These are phyloP conservation scores for Microplitis deprimator DNA, from an alignment of 2,888 invertebrate species.

Conservation along the genomic window DNA sequence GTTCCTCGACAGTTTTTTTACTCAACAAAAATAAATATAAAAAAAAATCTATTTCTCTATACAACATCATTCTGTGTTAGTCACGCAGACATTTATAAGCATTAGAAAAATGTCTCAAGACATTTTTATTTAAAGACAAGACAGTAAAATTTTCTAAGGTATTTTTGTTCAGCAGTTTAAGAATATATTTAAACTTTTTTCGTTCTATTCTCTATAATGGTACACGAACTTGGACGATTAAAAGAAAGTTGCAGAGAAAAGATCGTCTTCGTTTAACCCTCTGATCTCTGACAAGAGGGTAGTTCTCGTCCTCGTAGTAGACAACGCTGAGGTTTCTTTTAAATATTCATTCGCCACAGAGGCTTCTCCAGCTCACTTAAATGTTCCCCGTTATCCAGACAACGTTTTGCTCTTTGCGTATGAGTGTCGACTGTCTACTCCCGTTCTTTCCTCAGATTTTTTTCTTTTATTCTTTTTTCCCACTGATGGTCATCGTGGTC, in stretches of 20 bases:
- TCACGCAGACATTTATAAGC: constrained; percentile 44
- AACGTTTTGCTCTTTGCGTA: constrained; percentile 57
- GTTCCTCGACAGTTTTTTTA: background rate
- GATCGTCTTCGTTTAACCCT: constrained; percentile 39
- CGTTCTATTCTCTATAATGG: constrained; percentile 30
- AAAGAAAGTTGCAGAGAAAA: constrained; percentile 41
- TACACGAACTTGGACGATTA: constrained; percentile 54
- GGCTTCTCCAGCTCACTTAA: constrained; percentile 55
- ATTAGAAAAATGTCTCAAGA: constrained; percentile 41
- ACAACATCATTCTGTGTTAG: constrained; percentile 18
- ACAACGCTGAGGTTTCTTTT: constrained; percentile 58
- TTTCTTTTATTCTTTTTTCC: constrained; percentile 21
- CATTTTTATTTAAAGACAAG: background rate
- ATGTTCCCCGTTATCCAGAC: constrained; percentile 58
- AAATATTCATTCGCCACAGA: constrained; percentile 64
- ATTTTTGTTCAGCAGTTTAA: constrained; percentile 33
- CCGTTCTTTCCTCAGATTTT: constrained; percentile 23
- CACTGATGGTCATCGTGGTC: constrained; percentile 30
- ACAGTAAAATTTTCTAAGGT: background rate
- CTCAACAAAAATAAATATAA: background rate
- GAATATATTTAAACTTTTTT: constrained; percentile 12
- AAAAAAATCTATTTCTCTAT: background rate
- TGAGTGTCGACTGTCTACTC: constrained; percentile 43
- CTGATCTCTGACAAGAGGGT: constrained; percentile 44
- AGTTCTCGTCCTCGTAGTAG: constrained; percentile 31